Conservation (phyloP, 2,113 vertebrate species). For the Grallaria varia region DNA sequence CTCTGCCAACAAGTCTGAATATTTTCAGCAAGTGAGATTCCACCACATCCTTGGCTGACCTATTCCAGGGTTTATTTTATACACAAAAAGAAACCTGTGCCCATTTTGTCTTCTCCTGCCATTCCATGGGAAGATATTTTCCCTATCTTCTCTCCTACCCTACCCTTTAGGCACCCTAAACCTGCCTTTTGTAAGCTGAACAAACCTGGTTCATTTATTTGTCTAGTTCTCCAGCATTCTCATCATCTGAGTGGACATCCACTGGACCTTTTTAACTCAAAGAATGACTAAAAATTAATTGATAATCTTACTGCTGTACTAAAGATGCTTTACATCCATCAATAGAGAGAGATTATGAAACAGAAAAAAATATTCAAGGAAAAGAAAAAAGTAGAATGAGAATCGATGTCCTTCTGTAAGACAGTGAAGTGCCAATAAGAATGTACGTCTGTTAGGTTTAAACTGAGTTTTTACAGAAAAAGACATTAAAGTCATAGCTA, state of each 20-base stretch:
- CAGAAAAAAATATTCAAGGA: neutral
- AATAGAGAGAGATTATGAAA: neutral
- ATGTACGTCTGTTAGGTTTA: neutral
- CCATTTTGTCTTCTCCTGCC: neutral
- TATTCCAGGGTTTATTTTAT: neutral
- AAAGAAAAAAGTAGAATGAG: neutral
- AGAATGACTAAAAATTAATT: neutral
- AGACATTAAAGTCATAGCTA: neutral
- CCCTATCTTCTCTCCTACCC: neutral
- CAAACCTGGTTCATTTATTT: neutral
- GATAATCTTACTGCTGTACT: neutral
- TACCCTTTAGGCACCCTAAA: neutral
- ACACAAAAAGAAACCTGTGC: neutral
- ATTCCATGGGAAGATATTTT: neutral
- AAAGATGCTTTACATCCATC: neutral
- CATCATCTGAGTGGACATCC: neutral
- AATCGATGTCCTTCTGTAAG: neutral
- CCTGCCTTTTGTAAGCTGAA: neutral
- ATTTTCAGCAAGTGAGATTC: neutral
- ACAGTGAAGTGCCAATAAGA: neutral
- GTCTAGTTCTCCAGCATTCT: neutral
- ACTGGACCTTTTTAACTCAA: neutral
- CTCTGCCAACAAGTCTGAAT: neutral
- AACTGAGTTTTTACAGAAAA: neutral
- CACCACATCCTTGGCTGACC: neutral